Base-by-base conservation (phyloP, 2,113 vertebrate species). In the Nestor notabilis region DNA sequence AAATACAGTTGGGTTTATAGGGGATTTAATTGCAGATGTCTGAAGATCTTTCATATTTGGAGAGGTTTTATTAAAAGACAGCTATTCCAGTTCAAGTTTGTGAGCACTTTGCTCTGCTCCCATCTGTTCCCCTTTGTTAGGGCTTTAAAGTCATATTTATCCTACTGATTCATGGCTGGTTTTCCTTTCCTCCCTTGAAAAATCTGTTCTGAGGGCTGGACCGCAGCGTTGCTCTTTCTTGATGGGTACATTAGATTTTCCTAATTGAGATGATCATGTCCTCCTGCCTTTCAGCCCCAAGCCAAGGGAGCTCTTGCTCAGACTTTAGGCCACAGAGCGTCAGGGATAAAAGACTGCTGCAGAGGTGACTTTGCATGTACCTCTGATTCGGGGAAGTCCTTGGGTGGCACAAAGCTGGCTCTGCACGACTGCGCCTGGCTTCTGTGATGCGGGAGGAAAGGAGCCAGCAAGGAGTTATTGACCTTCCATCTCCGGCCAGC, bases 1-100 rank as follows among this genome's bases (percentile, higher is more conserved):
- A 97, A 94, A 91, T 65, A 74, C 52, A 77, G n/a, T 70, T 55
- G 17, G 63, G 78, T 95, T 96, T 96, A 94, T 68, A 92, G 83
- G 35, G 94, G 75, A 87, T 90, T 87, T 93, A 89, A 89, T 90
- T 95, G 89, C 66, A 93, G 66, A 93, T 89, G 75, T 95, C 63
- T 87, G 86, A 79, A 66, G 56, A 93, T 85, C 92, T 94, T 93
- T 97, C 83, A 74, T 58, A 83, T 93, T 95, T 84, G 77, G 71
- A 65, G 91, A 89, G 44, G 31, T 87, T 97, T 97, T 88, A 78
- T 86, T 50, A 80, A 85, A 61, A 89, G 83, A 47, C 60, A 68
- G 61, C 41, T 92, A 93, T 93, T 96, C 60, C 65, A 60, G 69
- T 83, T 96, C 60, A 94, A 92, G 81, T 94, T 96, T 90, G 89